Base-by-base conservation (phyloP, 2,113 vertebrate genomes). In the Indicator indicator region DNA sequence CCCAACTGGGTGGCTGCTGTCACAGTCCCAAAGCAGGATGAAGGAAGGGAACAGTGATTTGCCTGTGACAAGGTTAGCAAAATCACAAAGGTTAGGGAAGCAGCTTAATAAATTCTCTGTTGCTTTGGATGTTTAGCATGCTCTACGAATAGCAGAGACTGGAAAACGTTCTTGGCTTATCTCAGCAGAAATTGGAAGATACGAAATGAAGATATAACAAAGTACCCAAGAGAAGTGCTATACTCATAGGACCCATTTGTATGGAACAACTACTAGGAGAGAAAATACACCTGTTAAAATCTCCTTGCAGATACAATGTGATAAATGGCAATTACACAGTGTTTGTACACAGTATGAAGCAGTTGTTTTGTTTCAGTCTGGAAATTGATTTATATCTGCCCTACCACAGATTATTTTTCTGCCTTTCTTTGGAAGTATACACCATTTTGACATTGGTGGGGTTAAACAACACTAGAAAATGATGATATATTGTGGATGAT, bases 1-100 rank as follows among this genome's bases (percentile, higher is more conserved):
- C 64, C 48, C 2, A 3, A 23, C 0, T 0, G 32, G 26, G 42
- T 2, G 1, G 16, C 67, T 2, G 12, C 55, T 70, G 44, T 21
- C 36, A 12, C 21, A 82, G 50, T 21, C 12, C 2, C 30, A 50
- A 33, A 30, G 40, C 26, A 63, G n/a, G 59, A 30, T 0, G 3
- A 76, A n/a, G 36, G 36, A 48, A 68, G 2, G 44, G 28, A 77
- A 64, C 15, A 9, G 46, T 5, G 3, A 33, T 26, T 19, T 30
- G 5, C 21, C 42, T 30, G 19, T 10, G 32, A 83, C 48, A 86
- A 50, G 32, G 58, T 72, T 20, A 88, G 58, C 1, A 6, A 10
- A n/a, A 40, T 4, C 8, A 27, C 7, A 42, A 0, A 69, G 26
- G 23, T 54, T 23, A 72, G 46, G n/a, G 54, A 86, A 74, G 11